Conservation (phyloP, 2,888 invertebrate species). For the Heliconius aoede region DNA sequence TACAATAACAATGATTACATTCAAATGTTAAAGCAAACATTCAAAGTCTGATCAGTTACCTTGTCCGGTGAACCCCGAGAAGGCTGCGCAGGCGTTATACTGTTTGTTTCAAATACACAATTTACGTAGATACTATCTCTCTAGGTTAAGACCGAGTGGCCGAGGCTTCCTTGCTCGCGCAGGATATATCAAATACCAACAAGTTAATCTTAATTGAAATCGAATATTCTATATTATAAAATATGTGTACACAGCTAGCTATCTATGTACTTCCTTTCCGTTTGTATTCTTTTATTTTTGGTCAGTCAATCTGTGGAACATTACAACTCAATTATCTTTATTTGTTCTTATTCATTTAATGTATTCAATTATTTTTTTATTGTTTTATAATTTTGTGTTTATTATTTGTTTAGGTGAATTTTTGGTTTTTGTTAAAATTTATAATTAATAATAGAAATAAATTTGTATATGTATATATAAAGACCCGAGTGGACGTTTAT, state of each 20-base stretch:
- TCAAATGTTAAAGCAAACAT: background rate
- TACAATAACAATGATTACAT: background rate
- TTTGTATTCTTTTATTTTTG: slow-evolving; percentile 22
- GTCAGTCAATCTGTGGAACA: slow-evolving; percentile 3
- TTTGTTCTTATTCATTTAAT: slow-evolving; percentile 15
- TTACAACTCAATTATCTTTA: slow-evolving; percentile 15
- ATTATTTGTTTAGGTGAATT: background rate
- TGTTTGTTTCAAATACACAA: slow-evolving; percentile 55
- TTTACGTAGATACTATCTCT: slow-evolving; percentile 66
- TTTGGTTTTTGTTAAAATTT: background rate
- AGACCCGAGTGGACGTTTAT: too few species aligned
- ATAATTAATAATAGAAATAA: too few species aligned
- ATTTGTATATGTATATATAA: too few species aligned
- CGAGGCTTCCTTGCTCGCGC: slow-evolving; percentile 43
- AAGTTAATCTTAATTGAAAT: slow-evolving; percentile 47
- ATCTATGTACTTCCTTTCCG: slow-evolving; percentile 38
- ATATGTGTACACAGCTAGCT: slow-evolving; percentile 36
- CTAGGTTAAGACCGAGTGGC: slow-evolving; percentile 68
- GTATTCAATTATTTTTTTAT: background rate
- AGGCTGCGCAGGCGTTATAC: slow-evolving; percentile 60
- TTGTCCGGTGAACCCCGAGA: slow-evolving; percentile 63
- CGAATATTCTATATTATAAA: slow-evolving; percentile 44
- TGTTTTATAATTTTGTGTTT: background rate
- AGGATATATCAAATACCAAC: slow-evolving; percentile 40
- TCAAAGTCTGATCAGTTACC: slow-evolving; percentile 48